Percentiles rank a stretch among this genome's conserved stretches.
phyloP scores from a whole-genome alignment of 1,140 invertebrate species.

The Sarcophaga peregrina region DNA sequence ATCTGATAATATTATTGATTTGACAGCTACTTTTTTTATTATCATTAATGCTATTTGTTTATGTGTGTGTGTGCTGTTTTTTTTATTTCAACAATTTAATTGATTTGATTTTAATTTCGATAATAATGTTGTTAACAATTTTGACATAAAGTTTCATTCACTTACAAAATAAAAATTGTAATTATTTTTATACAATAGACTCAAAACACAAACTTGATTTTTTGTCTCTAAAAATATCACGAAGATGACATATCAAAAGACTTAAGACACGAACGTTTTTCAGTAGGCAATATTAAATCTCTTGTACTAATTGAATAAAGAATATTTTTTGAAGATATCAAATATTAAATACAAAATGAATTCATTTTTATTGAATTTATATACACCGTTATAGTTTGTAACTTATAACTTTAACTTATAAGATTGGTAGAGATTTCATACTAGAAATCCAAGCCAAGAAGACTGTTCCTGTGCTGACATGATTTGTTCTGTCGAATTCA shows the following conservation, averaged over 20 bases:
- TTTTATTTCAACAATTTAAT: conserved; percentile 20
- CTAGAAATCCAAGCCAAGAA: too few species aligned
- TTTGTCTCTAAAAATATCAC: neutral
- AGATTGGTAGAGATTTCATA: too few species aligned
- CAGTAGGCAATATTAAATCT: too few species aligned
- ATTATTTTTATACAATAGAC: neutral
- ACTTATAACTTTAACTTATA: too few species aligned
- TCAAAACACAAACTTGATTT: neutral
- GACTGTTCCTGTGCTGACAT: too few species aligned
- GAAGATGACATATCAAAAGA: neutral
- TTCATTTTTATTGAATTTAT: too few species aligned
- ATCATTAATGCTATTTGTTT: neutral
- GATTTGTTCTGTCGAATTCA: too few species aligned
- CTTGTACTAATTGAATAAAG: too few species aligned
- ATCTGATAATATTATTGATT: conserved; percentile 37
- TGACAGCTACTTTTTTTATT: conserved; percentile 23
- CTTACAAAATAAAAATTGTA: neutral
- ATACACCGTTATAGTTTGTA: too few species aligned
- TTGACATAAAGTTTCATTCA: conserved; percentile 6
- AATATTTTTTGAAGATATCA: too few species aligned
- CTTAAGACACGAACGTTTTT: too few species aligned
- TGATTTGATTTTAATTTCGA: conserved; percentile 21
- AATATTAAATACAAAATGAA: too few species aligned
- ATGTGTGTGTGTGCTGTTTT: neutral
- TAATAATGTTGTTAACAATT: conserved; percentile 27